Base-by-base conservation (phyloP, 2,113 vertebrate genomes). In the Girardinichthys multiradiatus region DNA sequence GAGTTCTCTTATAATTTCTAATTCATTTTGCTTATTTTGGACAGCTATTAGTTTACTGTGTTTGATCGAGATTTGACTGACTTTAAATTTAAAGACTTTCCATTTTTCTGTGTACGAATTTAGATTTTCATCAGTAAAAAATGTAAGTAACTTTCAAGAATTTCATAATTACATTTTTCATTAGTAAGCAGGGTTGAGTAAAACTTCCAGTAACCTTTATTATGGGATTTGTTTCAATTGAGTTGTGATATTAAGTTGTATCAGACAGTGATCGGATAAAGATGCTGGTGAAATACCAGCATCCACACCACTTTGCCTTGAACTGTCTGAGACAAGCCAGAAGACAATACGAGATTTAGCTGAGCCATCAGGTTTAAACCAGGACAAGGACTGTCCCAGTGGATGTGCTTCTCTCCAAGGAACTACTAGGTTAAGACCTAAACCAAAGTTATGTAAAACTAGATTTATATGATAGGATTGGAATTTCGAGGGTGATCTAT, bases 401-500 rank as follows among this genome's bases (percentile, higher is more conserved):
- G 24, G 29, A 31, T 62, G 31, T 1, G 4, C 21, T 19, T n/a
- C 1, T 27, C 59, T 42, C 28, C 59, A 33, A 7, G 39, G 21
- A 33, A 48, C 59, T 15, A 29, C 30, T 13, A 70, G 26, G 24
- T 27, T 72, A 1, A 63, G 28, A 7, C 26, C 24, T 19, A n/a
- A 31, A 17, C 59, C 62, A 26, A 62, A 33, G 0, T 54, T 42
- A 5, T 48, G n/a, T 21, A 62, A 27, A 63, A 33, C 14, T 31
- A 28, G 1, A 51, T 63, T 72, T 19, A 48, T 28, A 33, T 51
- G 59, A 45, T 63, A 37, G n/a, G 31, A 28, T 28, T 61, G 57
- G 13, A 29, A 31, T 71, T 48, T n/a, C n/a, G n/a, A n/a, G n/a
- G n/a, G n/a, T n/a, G n/a, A n/a, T 15, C 27, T 71, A 33, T 72